Evolutionary conservation across 2,888 invertebrate genomes (phyloP), one percentile per base, ranked within the genome.

Genomic region (Oscheius myriophilus): DNA sequence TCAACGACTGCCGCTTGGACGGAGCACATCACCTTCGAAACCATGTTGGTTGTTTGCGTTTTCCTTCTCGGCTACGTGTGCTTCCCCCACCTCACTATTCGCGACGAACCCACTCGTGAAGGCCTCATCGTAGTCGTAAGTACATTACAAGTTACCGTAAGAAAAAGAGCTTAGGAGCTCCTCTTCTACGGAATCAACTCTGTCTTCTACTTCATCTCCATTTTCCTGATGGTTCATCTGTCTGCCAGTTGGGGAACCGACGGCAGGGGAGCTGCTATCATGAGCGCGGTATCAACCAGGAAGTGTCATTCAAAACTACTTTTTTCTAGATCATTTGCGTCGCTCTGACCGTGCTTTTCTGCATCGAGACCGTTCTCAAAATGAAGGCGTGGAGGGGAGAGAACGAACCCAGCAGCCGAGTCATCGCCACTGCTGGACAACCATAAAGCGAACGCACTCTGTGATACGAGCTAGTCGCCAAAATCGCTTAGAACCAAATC

Each of bases 161-260:
- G 11, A 53, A 41, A 25, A 18, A 66, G 21, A 12, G n/a, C 55
- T 39, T 54, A 84, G 84, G 85, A 85, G 66, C 70, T 85, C 11
- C 43, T 86, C 51, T 85, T 86, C 76, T 85, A 85, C 62, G 84
- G 83, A 63, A 55, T 85, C 71, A 86, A 86, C 78, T 82, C 84
- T 9, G 68, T 86, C 42, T 79, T 82, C 70, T 86, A 80, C 68
- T 85, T 85, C 75, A 85, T 85, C 67, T 81, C 82, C 26, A 81
- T 85, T 71, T 85, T 84, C 82, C 70, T 86, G 26, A 85, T 85
- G 85, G 82, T 85, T 43, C 86, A 86, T 70, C 67, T 86, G 55
- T 82, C 84, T 9, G 83, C 83, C 9, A 77, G 79, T 64, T 86
- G 82, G 82, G 83, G 79, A 25, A 79, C 81, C 45, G 85, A 85